Conservation (phyloP, 2,797 vertebrate genomes). For the Falco concolor region DNA sequence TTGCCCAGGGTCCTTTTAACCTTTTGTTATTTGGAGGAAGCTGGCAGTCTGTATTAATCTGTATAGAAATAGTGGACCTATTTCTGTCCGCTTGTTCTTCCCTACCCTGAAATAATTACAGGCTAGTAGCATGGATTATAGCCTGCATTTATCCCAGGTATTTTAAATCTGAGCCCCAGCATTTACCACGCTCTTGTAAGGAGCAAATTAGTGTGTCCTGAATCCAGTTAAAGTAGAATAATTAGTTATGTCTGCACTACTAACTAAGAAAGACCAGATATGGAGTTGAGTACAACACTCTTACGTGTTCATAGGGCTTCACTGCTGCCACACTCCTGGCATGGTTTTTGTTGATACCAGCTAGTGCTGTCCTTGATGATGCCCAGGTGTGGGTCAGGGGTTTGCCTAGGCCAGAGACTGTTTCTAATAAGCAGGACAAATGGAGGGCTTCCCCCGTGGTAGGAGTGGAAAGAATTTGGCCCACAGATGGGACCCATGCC, state of each 20-base stretch:
- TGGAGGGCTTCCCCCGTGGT: background rate
- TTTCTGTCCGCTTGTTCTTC: constrained; percentile 2
- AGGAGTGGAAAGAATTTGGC: background rate
- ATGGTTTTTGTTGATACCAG: fast-evolving
- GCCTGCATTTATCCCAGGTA: background rate
- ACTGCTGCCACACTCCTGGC: background rate
- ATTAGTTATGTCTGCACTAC: background rate
- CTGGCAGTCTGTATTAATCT: background rate
- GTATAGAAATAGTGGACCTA: background rate
- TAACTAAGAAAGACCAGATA: background rate
- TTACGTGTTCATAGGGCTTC: background rate
- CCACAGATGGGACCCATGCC: background rate
- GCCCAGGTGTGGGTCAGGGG: background rate
- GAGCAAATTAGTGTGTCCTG: background rate
- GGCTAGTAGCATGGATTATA: background rate
- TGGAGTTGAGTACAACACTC: fast-evolving
- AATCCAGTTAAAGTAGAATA: background rate
- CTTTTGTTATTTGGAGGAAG: background rate
- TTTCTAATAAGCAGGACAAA: background rate
- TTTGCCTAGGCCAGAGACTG: background rate
- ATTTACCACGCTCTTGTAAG: background rate
- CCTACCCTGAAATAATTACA: background rate
- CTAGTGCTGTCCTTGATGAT: fast-evolving
- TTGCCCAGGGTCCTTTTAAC: background rate
- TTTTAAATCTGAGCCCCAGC: background rate